Percentiles rank a stretch among this genome's conserved stretches.
These are phyloP conservation scores for Octopus bimaculoides DNA, from an alignment of 1,140 invertebrate species.

Conservation along the genomic window DNA sequence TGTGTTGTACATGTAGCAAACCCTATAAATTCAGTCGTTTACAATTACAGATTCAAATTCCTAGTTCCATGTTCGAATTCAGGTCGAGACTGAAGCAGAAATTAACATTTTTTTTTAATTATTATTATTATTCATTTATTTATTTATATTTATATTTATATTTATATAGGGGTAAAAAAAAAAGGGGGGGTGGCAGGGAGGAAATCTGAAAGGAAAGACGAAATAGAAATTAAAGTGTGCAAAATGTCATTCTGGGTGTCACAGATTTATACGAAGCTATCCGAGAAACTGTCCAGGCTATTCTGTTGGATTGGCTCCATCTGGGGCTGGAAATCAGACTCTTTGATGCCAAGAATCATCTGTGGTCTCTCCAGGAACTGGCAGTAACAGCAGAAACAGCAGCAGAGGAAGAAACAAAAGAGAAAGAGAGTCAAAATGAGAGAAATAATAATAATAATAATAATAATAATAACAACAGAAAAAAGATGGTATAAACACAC, in stretches of 20 bases:
- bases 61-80: not conserved
- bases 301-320: constrained; percentile 35
- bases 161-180: not conserved
- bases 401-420: not conserved
- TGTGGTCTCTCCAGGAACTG: constrained; percentile 36
- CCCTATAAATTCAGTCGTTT: not conserved
- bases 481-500: too few species aligned
- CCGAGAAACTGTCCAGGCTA: constrained; percentile 38
- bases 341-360: constrained; percentile 28
- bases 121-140: not conserved
- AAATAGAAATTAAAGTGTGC: not conserved
- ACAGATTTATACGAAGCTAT: constrained; percentile 26
- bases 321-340: constrained; percentile 20
- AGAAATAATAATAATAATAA: not conserved
- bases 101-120: not conserved
- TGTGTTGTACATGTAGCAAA: not conserved
- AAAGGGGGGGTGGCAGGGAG: not conserved
- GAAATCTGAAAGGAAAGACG: constrained; percentile 12
- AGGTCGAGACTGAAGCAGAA: not conserved
- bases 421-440: not conserved
- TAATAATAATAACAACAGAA: too few species aligned
- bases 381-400: not conserved
- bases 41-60: not conserved
- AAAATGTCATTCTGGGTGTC: constrained; percentile 14
- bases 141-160: not conserved